Conservation (phyloP, 2,113 vertebrate species). For the Sapajus apella region DNA sequence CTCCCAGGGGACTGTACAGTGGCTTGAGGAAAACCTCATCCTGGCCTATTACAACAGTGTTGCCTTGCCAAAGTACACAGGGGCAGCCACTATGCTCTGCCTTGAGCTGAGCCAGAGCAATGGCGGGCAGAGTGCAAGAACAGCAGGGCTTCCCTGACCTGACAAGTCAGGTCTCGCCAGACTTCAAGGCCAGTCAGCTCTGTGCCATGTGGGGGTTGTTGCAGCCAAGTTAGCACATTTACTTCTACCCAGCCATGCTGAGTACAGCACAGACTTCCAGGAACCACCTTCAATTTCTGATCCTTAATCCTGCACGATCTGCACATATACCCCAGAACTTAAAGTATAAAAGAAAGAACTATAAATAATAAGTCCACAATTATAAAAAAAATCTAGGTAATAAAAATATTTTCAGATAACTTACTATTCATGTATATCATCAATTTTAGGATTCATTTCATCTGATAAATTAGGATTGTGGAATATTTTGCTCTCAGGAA, state of each 20-base stretch:
- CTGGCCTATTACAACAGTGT: slow-evolving; percentile 43
- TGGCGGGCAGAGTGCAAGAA: slow-evolving; percentile 46
- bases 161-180: slow-evolving; percentile 20
- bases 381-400: neutral
- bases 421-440: neutral
- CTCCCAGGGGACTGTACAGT: slow-evolving; percentile 66
- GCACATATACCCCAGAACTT: too few species aligned
- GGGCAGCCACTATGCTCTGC: neutral
- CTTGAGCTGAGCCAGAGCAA: slow-evolving; percentile 60
- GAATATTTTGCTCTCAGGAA: neutral
- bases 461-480: neutral
- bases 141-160: slow-evolving; percentile 54
- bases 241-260: neutral
- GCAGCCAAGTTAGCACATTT: neutral
- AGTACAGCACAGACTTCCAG: neutral
- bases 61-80: slow-evolving; percentile 65
- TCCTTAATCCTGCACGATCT: neutral
- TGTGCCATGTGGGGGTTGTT: neutral
- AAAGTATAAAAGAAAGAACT: neutral
- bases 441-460: neutral
- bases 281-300: slow-evolving; percentile 24
- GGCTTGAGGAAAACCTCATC: slow-evolving; percentile 61
- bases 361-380: neutral
- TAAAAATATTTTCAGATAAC: slow-evolving; percentile 37
- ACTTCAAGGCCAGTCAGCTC: neutral